phyloP scores from a whole-genome alignment of 2,888 invertebrate genomes.

The Chironomus tentans region DNA sequence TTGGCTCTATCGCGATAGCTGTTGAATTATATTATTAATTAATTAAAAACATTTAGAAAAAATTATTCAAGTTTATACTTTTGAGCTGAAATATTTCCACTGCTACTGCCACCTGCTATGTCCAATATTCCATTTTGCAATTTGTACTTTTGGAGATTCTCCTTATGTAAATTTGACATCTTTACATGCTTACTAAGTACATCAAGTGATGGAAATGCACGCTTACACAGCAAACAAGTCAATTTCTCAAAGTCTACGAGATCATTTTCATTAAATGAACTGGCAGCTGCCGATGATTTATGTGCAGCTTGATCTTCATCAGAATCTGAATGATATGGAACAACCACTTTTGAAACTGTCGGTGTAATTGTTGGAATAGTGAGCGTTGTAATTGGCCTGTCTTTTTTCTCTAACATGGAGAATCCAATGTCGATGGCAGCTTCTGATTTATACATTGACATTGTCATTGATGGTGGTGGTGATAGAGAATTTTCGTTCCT shows the following conservation, averaged over 20 bases:
- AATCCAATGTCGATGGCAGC: slow-evolving; percentile 77
- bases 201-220: slow-evolving; percentile 86
- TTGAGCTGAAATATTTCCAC: slow-evolving; percentile 28
- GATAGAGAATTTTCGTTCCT: slow-evolving; percentile 1
- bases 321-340: slow-evolving; percentile 70
- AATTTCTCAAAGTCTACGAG: slow-evolving; percentile 81
- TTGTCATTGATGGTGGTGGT: slow-evolving; percentile 20
- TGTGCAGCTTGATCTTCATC: slow-evolving; percentile 32
- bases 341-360: slow-evolving; percentile 50
- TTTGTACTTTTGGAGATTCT: slow-evolving; percentile 58
- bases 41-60: neutral
- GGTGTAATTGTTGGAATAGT: neutral
- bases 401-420: slow-evolving; percentile 76
- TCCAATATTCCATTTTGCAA: slow-evolving; percentile 36
- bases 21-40: neutral
- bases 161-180: slow-evolving; percentile 88
- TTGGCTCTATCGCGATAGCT: slow-evolving; percentile 91
- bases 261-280: slow-evolving; percentile 57
- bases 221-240: slow-evolving; percentile 89
- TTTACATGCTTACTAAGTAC: slow-evolving; percentile 84
- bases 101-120: slow-evolving; percentile 35
- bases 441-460: slow-evolving; percentile 1
- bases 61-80: neutral
- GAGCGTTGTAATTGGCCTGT: slow-evolving; percentile 30
- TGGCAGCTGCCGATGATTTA: slow-evolving; percentile 44